These are phyloP conservation scores for Hippasteria phrygiana DNA, from an alignment of 53 echinoderm and acorn worm genomes.

Conservation along the genomic window DNA sequence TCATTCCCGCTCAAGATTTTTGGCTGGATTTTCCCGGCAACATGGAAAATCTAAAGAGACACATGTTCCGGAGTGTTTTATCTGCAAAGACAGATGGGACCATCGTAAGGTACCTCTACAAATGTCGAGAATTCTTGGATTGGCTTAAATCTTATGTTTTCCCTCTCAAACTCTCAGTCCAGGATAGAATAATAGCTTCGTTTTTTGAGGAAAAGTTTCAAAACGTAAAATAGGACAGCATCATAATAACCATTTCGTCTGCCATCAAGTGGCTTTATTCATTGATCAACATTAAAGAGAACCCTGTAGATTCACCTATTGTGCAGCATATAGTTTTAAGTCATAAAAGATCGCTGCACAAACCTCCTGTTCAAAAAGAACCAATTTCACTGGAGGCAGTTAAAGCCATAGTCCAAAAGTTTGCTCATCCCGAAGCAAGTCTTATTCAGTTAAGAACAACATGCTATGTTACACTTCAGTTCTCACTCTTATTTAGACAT, in stretches of 20 bases:
- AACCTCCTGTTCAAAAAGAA: too few relatives aligned
- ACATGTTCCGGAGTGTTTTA: too few relatives aligned
- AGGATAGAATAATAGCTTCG: slow-evolving; percentile 1
- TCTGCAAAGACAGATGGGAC: too few relatives aligned
- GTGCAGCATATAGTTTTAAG: background rate
- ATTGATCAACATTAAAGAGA: background rate
- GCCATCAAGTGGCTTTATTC: too few relatives aligned
- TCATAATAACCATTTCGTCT: background rate
- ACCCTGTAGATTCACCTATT: slow-evolving; percentile 12
- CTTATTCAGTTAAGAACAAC: background rate
- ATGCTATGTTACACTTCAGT: background rate
- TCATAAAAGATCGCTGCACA: background rate
- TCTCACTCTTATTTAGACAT: background rate
- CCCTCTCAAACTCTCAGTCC: background rate
- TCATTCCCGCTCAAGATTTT: too few relatives aligned
- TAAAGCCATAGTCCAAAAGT: background rate
- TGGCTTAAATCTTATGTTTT: background rate
- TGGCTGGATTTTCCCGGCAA: too few relatives aligned
- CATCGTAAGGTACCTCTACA: too few relatives aligned
- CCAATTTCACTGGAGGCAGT: too few relatives aligned
- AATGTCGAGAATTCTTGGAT: background rate
- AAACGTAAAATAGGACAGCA: background rate
- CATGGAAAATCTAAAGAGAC: too few relatives aligned
- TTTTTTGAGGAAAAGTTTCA: background rate
- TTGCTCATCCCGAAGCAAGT: background rate